phyloP scores from a whole-genome alignment of 2,888 invertebrate genomes.

The Conomelus anceps region DNA sequence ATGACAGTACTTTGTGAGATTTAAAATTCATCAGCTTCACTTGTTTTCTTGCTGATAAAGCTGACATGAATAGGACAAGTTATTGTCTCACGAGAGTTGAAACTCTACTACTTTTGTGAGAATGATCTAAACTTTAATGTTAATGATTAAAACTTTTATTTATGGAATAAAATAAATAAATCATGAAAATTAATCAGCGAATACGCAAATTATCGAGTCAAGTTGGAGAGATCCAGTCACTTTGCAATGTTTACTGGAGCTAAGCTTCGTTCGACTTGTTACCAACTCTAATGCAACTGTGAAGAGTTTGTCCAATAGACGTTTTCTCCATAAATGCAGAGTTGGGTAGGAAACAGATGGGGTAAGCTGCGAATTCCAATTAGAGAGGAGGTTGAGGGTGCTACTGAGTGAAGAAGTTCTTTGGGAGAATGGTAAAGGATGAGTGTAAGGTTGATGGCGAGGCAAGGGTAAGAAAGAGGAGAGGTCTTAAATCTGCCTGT shows the following conservation, averaged over 20 bases:
- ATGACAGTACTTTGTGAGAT: no score
- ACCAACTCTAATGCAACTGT: neutral
- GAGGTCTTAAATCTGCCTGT: conserved; percentile 6
- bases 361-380: neutral
- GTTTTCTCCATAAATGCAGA: neutral
- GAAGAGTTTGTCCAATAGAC: neutral
- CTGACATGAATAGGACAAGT: no score
- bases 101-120: no score
- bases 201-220: neutral
- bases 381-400: neutral
- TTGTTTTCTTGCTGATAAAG: no score
- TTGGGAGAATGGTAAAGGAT: neutral
- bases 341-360: neutral
- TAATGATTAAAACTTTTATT: no score
- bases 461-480: neutral
- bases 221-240: neutral
- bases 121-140: no score
- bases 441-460: no score
- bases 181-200: no score
- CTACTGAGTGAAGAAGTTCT: neutral
- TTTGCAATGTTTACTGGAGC: neutral
- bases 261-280: neutral
- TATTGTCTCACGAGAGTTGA: no score
- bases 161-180: no score
- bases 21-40: no score